Evolutionary conservation across 37 sponge, comb jelly and placozoan genomes (phyloP).

Genomic region (Cliona cf. orientalis): DNA sequence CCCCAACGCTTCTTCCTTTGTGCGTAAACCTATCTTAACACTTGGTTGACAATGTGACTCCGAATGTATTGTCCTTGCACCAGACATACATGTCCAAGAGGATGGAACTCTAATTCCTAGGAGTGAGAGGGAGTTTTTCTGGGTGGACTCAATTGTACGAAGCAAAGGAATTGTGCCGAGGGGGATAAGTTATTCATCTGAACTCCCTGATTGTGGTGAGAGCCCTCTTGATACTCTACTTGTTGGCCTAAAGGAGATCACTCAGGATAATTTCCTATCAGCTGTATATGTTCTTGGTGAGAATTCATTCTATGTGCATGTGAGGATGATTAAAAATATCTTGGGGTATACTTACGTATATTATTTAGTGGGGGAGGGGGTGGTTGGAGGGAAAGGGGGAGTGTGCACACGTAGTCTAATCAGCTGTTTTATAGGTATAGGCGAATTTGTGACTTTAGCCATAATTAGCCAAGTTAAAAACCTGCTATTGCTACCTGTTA

Average conservation of each 20-base stretch:
- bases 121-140: neutral
- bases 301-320: neutral
- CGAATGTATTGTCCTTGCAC: neutral
- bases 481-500: no score
- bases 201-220: neutral
- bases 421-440: no score
- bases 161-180: neutral
- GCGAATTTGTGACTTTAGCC: no score
- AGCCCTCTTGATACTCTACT: neutral
- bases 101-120: neutral
- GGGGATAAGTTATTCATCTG: neutral
- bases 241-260: neutral
- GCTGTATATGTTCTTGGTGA: slow-evolving; percentile 1
- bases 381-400: no score
- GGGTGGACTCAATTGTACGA: neutral
- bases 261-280: neutral
- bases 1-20: neutral
- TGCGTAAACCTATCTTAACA: neutral
- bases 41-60: neutral
- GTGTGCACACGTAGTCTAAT: no score
- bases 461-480: no score
- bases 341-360: no score
- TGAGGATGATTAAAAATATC: no score
- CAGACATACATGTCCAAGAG: neutral
- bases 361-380: no score